Evolutionary conservation across 2,888 invertebrate species (phyloP), one percentile per base, ranked within the genome.

Genomic region (Thalpophila matura): DNA sequence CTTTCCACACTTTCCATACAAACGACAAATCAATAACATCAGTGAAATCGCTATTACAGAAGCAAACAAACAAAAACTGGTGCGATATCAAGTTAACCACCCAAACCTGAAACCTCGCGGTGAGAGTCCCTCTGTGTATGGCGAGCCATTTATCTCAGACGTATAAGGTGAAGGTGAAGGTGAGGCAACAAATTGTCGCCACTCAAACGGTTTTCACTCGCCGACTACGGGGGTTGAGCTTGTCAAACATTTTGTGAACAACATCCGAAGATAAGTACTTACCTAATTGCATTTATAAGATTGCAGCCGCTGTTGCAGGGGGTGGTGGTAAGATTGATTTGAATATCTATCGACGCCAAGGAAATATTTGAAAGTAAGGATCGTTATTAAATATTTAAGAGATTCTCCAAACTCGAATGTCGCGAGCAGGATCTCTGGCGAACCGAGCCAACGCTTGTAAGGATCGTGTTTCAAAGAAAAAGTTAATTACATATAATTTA

Each of bases 131-230:
- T 59, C 78, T 68, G 18, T 76, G 78, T 79, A 84, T 71, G 82
- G 85, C 47, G 55, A 73, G 71, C 59, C 73, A 81, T 77, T 82
- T 80, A 79, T 66, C 71, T 59, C 45, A 31, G 50, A 55, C 80
- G n/a, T 81, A 81, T 77, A 86, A 69, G 83, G 86, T 29, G 43
- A 69, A 45, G 43, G 64, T 74, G 71, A 86, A 69, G 83, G 86
- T 29, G 43, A 69, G 47, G 43, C 66, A 75, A 72, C 81, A 83
- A 83, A 84, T 85, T 78, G 74, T 81, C 73, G 59, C 55, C 60
- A 53, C 56, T 74, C 68, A 64, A 72, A 59, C 54, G 35, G 51
- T 82, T 87, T 85, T 84, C 86, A 80, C 82, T 83, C 22, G 45
- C 16, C 4, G 18, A 16, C 31, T 26, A 33, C 20, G 12, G n/a